Base-by-base conservation (phyloP, 2,797 vertebrate genomes). In the Parambassis ranga region DNA sequence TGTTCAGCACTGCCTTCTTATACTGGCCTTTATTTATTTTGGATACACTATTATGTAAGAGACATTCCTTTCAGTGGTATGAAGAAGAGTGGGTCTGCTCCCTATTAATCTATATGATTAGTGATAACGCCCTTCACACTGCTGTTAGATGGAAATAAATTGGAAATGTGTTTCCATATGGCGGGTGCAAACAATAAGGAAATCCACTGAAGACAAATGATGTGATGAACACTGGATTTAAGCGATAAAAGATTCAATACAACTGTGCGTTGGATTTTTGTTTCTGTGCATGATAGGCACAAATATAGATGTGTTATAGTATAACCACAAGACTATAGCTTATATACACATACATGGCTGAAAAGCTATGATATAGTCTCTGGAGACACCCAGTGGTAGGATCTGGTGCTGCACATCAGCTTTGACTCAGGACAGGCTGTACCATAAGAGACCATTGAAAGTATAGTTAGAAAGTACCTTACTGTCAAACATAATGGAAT, bases 21-120 rank as follows among this genome's bases (percentile, higher is more conserved):
- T n/a, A n/a, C 20, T 3, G 37, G 37, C 35, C 4, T 27, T 33
- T 67, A 72, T 79, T 77, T 80, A 67, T 75, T 71, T 10, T 52
- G 3, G n/a, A 23, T 51, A 4, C n/a, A 4, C 18, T 35, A 2
- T 22, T 10, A 15, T 24, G 13, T 10, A 7, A 49, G 24, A 46
- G 1, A 58, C 53, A 19, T 53, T 77, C 13, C 52, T 27, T 13
- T 22, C 2, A 13, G 0, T 53, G 37, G 3, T 56, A 50, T 57
- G 32, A 15, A n/a, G n/a, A n/a, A n/a, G n/a, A n/a, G 19, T 16
- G 3, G 2, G 14, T 13, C 32, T 23, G 1, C 27, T 27, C 26
- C 16, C 0, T 14, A 2, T n/a, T 18, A 3, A n/a, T 62, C n/a
- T 52, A 3, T 15, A 6, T 10, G 30, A 42, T n/a, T 49, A 33